phyloP scores from a whole-genome alignment of 2,888 invertebrate species.

The Cybosia mesomella region DNA sequence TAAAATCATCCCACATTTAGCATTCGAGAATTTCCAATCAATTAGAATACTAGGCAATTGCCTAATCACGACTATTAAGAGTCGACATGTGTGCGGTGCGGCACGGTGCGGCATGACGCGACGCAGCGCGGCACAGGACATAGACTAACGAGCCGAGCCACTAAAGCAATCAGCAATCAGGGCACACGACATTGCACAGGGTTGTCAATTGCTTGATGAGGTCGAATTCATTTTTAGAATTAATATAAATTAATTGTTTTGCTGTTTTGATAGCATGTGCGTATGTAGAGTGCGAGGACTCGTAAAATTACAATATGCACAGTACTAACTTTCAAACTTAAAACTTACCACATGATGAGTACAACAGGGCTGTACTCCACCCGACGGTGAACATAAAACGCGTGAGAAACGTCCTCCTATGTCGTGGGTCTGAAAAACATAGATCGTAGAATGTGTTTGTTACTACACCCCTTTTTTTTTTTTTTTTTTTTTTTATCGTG shows the following conservation, averaged over 20 bases:
- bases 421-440: too few species aligned
- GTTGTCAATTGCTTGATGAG: conserved; percentile 6
- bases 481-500: too few species aligned
- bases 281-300: too few species aligned
- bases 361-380: too few species aligned
- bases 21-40: conserved; percentile 35
- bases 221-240: not conserved
- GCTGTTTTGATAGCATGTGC: too few species aligned
- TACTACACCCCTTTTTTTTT: too few species aligned
- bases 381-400: too few species aligned
- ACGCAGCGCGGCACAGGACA: conserved; percentile 16
- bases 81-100: conserved; percentile 30
- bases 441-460: too few species aligned
- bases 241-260: not conserved
- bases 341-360: too few species aligned
- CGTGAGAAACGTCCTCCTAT: too few species aligned
- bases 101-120: conserved; percentile 21
- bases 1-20: conserved; percentile 9
- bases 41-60: conserved; percentile 42
- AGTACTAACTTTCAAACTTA: too few species aligned
- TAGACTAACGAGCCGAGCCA: conserved; percentile 57
- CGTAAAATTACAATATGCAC: too few species aligned
- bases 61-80: conserved; percentile 47
- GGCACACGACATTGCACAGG: conserved; percentile 27
- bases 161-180: conserved; percentile 72